A percentile compares a stretch with the other conserved stretches of the same genome.
Evolutionary conservation across 2,888 invertebrate species (phyloP).

Genomic region (Sepiola atlantica): DNA sequence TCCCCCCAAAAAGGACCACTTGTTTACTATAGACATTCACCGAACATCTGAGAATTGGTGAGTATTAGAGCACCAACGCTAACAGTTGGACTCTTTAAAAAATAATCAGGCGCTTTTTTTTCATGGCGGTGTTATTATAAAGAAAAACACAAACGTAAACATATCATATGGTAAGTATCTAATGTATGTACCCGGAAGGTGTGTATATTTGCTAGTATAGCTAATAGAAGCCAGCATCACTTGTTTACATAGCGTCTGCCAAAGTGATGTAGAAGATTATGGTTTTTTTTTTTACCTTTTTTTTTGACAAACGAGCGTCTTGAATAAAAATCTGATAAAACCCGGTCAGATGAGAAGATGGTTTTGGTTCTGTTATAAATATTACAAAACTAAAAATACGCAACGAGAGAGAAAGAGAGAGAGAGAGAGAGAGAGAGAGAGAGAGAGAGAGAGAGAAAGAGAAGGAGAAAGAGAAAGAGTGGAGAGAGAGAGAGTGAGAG

Average conservation of each 20-base stretch:
- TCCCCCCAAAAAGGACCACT: too few relatives aligned
- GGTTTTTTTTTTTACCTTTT: background rate
- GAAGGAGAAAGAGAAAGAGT: background rate
- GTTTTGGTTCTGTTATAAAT: background rate
- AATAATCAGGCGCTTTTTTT: too few relatives aligned
- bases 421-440: background rate
- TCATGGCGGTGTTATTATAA: too few relatives aligned
- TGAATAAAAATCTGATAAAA: background rate
- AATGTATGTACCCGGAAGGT: too few relatives aligned
- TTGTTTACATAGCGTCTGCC: background rate
- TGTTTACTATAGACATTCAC: too few relatives aligned
- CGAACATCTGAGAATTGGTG: too few relatives aligned
- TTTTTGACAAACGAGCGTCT: background rate
- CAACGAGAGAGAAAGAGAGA: background rate
- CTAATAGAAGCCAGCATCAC: background rate
- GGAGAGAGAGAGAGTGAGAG: background rate
- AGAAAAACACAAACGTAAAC: too few relatives aligned
- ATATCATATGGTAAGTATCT: too few relatives aligned
- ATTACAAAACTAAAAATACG: background rate
- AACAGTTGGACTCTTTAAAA: too few relatives aligned
- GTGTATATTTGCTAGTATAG: too few relatives aligned
- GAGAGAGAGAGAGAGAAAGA: background rate
- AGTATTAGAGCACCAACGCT: too few relatives aligned
- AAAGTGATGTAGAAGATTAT: background rate
- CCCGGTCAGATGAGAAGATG: slow-evolving; percentile 22